Conservation (phyloP, 2,888 invertebrate species). For the Leptothorax acervorum region DNA sequence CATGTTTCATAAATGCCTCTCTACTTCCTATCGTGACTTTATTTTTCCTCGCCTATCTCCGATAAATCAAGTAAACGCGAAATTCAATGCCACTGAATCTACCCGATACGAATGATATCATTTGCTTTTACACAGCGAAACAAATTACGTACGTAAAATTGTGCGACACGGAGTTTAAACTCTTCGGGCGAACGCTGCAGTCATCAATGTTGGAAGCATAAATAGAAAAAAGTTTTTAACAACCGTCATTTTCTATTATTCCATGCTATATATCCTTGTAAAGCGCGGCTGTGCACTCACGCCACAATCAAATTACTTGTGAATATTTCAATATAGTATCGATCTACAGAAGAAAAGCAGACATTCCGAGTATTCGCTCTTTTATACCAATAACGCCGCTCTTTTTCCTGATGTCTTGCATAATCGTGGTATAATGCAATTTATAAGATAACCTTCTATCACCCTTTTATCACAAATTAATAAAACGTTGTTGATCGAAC, state of each 20-base stretch:
- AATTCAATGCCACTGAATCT: slow-evolving; percentile 1
- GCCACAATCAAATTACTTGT: slow-evolving; percentile 30
- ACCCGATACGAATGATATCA: background rate
- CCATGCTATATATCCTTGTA: slow-evolving; percentile 30
- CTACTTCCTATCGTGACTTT: slow-evolving; percentile 33
- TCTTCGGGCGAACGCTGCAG: background rate
- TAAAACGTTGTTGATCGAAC: background rate
- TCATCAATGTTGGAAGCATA: background rate
- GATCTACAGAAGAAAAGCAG: slow-evolving; percentile 31
- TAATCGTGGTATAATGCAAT: slow-evolving; percentile 6
- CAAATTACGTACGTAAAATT: slow-evolving; percentile 13
- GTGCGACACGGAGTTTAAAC: background rate
- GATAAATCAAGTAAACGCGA: slow-evolving; percentile 19
- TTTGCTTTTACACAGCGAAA: background rate
- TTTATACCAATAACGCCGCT: background rate
- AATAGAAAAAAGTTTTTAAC: slow-evolving; percentile 13
- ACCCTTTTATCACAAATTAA: slow-evolving; percentile 10
- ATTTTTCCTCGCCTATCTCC: slow-evolving; percentile 19
- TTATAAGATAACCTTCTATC: background rate
- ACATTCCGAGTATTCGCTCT: background rate
- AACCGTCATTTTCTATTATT: slow-evolving; percentile 24
- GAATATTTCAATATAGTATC: slow-evolving; percentile 51
- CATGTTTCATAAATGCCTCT: slow-evolving; percentile 54
- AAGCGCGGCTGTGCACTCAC: slow-evolving; percentile 14
- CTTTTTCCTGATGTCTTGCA: background rate